Conservation (phyloP, 1,140 invertebrate species). For the Zaprionus ghesquierei region DNA sequence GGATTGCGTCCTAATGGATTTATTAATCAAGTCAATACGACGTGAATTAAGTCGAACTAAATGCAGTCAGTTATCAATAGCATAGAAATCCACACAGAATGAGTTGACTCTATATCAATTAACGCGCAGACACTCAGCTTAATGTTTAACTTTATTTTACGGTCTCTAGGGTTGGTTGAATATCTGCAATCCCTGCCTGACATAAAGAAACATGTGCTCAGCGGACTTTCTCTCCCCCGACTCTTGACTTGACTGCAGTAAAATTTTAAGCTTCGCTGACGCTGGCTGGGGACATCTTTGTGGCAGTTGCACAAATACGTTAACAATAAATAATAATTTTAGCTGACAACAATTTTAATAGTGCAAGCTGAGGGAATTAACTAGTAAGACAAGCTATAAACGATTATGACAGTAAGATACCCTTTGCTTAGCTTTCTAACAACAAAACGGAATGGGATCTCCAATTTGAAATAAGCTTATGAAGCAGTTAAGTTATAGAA, state of each 20-base stretch:
- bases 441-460: no score
- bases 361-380: neutral
- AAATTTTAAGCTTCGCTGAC: conserved; percentile 11
- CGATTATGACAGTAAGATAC: no score
- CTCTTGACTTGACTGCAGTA: conserved; percentile 16
- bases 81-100: conserved; percentile 4
- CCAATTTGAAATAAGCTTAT: no score
- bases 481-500: no score
- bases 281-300: conserved; percentile 17
- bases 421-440: no score
- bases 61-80: neutral
- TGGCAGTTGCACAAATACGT: conserved; percentile 16
- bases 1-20: conserved; percentile 18
- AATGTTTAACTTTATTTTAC: conserved; percentile 7
- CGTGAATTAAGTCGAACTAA: neutral
- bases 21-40: conserved; percentile 31
- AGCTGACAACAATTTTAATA: conserved; percentile 5
- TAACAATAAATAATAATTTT: conserved; percentile 24
- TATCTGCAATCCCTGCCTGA: neutral
- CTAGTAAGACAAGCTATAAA: no score
- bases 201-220: conserved; percentile 4
- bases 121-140: conserved; percentile 4
- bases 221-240: neutral
- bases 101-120: conserved; percentile 21
- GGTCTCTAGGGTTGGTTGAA: neutral